phyloP scores from a whole-genome alignment of 2,888 invertebrate species.

The Argyra leucocephala region DNA sequence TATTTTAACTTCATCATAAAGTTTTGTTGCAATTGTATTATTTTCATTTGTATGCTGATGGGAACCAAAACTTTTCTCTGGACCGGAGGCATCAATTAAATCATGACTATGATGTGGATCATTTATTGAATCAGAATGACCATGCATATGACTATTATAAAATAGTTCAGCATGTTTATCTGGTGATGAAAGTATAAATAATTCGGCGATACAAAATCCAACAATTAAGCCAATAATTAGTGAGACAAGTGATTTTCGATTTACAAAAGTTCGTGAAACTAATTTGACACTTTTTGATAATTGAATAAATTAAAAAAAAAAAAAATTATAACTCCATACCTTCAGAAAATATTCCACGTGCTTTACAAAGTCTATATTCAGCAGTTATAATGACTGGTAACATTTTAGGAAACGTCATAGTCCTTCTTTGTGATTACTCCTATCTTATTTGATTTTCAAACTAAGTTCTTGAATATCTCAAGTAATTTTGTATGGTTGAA shows the following conservation, averaged over 20 bases:
- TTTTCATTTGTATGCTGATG: background rate
- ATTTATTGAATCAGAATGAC: conserved; percentile 33
- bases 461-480: no score
- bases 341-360: background rate
- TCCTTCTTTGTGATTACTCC: no score
- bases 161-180: conserved; percentile 28
- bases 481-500: no score
- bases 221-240: background rate
- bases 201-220: background rate
- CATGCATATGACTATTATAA: conserved; percentile 35
- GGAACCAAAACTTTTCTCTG: conserved; percentile 26
- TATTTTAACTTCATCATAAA: conserved; percentile 64
- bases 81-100: conserved; percentile 41
- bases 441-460: no score
- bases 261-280: conserved; percentile 40
- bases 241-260: background rate
- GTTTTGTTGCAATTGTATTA: conserved; percentile 51
- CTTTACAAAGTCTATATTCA: background rate
- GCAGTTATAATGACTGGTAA: background rate
- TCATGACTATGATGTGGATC: conserved; percentile 43
- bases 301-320: background rate
- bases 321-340: background rate
- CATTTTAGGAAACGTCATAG: no score
- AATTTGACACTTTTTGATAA: conserved; percentile 22
- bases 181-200: background rate